Base-by-base conservation (phyloP, 2,113 vertebrate genomes). In the Taxidea taxus region DNA sequence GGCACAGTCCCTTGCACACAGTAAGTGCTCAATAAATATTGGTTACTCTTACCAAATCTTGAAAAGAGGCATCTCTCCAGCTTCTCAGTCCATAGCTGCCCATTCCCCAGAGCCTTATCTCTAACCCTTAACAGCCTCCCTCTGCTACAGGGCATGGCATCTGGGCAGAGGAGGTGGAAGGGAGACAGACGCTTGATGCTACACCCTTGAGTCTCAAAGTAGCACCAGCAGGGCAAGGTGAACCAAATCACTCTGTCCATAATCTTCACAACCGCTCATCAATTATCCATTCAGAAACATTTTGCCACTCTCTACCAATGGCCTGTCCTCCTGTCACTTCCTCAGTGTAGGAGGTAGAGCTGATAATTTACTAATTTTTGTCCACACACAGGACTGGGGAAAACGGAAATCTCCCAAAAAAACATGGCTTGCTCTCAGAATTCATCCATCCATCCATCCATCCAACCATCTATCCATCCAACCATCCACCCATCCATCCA, bases 111-210 rank as follows among this genome's bases (percentile, higher is more conserved):
- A 66, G 20, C 56, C 47, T 56, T 5, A 11, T 12, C 29, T 37
- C 70, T 8, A 11, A 7, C n/a, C 27, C 15, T 68, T 23, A 2
- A 6, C 31, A 12, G n/a, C 15, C 16, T 78, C 7, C 72, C 54
- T 72, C 4, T 10, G 56, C 90, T 29, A 1, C 0, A 39, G 51
- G 51, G 37, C 11, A 1, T 0, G 2, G 39, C 4, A 0, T 18
- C 18, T 16, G 16, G 58, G 68, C 62, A 21, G 25, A 3, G n/a
- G 29, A n/a, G 10, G 51, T 23, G 11, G 3, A 7, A 12, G 34
- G 58, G 49, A 15, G 4, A 20, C 0, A 29, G 51, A 44, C n/a
- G 18, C 20, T 39, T 11, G 9, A 20, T 1, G n/a, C 21, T 74
- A 14, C 10, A 13, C 47, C 39, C 34, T 4, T 1, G 6, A 58